A percentile compares a stretch with the other conserved stretches of the same genome.
Conservation (phyloP, 2,797 vertebrate genomes). For the Merluccius polli region DNA sequence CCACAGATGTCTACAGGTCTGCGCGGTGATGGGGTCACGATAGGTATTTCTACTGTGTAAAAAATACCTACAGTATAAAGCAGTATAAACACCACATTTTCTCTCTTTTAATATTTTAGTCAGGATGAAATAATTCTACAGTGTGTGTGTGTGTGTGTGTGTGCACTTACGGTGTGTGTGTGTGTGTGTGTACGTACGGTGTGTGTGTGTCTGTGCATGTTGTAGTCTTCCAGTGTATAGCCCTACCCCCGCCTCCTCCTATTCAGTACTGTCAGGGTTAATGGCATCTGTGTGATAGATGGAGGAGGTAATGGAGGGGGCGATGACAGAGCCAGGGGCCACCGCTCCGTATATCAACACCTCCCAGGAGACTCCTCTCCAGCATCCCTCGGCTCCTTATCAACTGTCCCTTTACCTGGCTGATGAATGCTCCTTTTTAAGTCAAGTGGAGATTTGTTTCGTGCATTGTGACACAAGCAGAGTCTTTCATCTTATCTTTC, state of each 20-base stretch:
- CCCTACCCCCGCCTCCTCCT: background rate
- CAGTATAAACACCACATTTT: no score
- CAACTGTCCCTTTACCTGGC: conserved; percentile 35
- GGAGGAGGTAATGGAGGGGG: conserved; percentile 36
- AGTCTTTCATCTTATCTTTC: background rate
- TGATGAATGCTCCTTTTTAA: conserved; percentile 28
- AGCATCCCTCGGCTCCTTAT: conserved; percentile 39
- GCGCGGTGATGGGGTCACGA: no score
- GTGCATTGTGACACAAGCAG: background rate
- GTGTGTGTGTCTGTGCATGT: background rate
- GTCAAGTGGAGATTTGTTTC: background rate
- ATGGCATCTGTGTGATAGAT: conserved; percentile 39
- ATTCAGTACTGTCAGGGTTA: background rate
- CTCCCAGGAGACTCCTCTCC: conserved; percentile 54
- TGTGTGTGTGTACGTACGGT: background rate
- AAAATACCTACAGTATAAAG: no score
- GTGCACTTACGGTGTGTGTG: background rate
- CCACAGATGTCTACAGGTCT: no score
- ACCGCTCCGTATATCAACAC: conserved; percentile 36
- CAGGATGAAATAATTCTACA: no score
- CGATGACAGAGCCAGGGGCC: conserved; percentile 40
- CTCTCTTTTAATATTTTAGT: no score
- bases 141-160: conserved; percentile 1
- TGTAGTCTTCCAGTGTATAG: background rate
- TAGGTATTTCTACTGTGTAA: no score